These are phyloP conservation scores for Venustoraphidia nigricollis DNA, from an alignment of 2,888 invertebrate genomes.

Conservation along the genomic window DNA sequence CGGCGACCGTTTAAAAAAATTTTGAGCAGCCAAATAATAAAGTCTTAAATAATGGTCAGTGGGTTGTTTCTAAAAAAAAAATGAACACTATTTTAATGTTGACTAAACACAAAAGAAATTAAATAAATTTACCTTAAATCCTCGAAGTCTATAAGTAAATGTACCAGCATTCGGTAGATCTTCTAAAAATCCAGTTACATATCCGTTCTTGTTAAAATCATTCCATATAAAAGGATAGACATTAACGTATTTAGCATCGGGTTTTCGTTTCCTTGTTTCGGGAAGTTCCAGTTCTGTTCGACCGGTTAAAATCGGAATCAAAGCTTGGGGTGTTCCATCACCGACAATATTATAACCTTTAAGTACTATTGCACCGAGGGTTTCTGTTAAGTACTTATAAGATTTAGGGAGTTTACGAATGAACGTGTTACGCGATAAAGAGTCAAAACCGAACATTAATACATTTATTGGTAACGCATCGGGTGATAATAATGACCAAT, in stretches of 20 bases:
- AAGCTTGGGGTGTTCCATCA: slow-evolving; percentile 73
- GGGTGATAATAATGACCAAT: slow-evolving; percentile 32
- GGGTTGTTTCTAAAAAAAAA: slow-evolving; percentile 39
- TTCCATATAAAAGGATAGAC: slow-evolving; percentile 79
- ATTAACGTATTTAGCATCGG: slow-evolving; percentile 49
- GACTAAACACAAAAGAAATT: background rate
- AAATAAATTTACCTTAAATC: slow-evolving; percentile 42
- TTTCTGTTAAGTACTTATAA: slow-evolving; percentile 47
- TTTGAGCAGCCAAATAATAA: slow-evolving; percentile 53
- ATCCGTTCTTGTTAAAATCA: slow-evolving; percentile 51
- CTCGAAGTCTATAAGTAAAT: slow-evolving; percentile 79
- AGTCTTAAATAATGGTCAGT: slow-evolving; percentile 84
- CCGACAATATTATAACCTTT: slow-evolving; percentile 72
- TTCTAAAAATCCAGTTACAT: slow-evolving; percentile 71
- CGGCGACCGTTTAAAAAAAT: slow-evolving; percentile 36
- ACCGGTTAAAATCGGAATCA: slow-evolving; percentile 79
- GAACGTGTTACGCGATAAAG: slow-evolving; percentile 69
- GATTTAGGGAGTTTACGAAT: slow-evolving; percentile 63
- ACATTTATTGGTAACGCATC: slow-evolving; percentile 47
- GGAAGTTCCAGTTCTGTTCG: slow-evolving; percentile 75
- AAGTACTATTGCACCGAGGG: slow-evolving; percentile 44
- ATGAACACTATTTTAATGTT: background rate
- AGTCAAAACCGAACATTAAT: slow-evolving; percentile 79
- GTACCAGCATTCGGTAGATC: slow-evolving; percentile 73
- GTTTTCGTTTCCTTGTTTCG: slow-evolving; percentile 58